Conservation (phyloP, 2,113 vertebrate genomes). For the Pungitius pungitius region DNA sequence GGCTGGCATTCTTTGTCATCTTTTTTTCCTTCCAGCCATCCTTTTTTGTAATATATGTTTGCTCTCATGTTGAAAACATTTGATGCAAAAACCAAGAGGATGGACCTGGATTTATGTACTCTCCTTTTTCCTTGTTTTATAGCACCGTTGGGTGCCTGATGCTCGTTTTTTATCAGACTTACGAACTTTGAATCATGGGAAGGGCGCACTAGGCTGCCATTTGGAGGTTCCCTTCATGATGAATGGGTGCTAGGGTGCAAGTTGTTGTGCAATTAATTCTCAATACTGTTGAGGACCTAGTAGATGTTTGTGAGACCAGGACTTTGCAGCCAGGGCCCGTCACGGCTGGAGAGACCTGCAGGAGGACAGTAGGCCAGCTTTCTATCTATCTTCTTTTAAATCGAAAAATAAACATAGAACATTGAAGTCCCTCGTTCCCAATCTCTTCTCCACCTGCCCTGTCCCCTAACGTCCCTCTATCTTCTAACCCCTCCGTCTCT, state of each 20-base stretch:
- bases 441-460: constrained; percentile 9
- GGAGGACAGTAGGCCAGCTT: neutral
- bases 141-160: neutral
- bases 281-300: neutral
- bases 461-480: neutral
- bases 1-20: constrained; percentile 12
- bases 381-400: neutral
- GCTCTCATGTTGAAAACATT: constrained; percentile 18
- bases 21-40: neutral
- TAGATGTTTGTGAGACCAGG: neutral
- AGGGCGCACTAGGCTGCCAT: neutral
- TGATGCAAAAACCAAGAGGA: constrained; percentile 9
- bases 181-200: neutral
- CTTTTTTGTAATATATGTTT: constrained; percentile 16
- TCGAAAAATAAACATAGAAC: neutral
- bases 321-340: neutral
- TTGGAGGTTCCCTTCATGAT: neutral
- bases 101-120: constrained; percentile 15
- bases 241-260: neutral
- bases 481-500: neutral
- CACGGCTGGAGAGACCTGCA: too few species aligned
- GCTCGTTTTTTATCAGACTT: too few species aligned
- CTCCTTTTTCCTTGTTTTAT: constrained; percentile 10
- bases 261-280: neutral
- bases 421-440: neutral